phyloP scores from a whole-genome alignment of 2,888 invertebrate species.

The Amphipoea lucens region DNA sequence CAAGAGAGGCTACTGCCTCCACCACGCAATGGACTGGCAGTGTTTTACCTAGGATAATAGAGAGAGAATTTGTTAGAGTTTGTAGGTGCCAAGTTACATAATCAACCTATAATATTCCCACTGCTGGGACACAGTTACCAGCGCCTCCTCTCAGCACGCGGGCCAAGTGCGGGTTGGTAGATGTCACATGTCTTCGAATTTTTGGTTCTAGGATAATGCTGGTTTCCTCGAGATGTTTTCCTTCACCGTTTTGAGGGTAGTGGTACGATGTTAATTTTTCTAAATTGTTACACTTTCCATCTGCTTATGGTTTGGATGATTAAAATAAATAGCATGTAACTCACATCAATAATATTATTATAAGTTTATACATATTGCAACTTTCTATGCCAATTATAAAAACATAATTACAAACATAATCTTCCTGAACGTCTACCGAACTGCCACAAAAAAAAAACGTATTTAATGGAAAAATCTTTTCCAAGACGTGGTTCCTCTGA shows the following conservation, averaged over 20 bases:
- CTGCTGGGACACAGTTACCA: neutral
- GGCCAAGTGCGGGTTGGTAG: neutral
- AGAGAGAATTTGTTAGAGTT: slow-evolving; percentile 7
- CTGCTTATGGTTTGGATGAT: neutral
- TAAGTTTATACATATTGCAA: neutral
- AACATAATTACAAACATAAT: slow-evolving; percentile 41
- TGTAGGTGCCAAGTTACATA: too few species aligned
- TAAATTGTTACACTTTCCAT: neutral
- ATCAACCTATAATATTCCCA: too few species aligned
- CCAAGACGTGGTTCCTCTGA: slow-evolving; percentile 61
- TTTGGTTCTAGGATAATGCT: neutral
- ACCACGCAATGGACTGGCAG: slow-evolving; percentile 98
- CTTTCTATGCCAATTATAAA: neutral
- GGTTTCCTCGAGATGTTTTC: neutral
- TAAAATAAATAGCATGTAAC: neutral
- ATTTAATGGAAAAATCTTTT: slow-evolving; percentile 67
- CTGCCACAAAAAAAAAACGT: slow-evolving; percentile 59
- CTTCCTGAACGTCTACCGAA: slow-evolving; percentile 46
- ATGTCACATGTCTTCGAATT: too few species aligned
- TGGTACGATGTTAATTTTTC: too few species aligned
- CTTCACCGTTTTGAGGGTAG: neutral
- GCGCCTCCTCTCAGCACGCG: neutral
- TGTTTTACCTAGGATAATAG: slow-evolving; percentile 89
- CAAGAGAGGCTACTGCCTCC: slow-evolving; percentile 94
- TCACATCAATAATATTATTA: neutral